A percentile compares a stretch with the other conserved stretches of the same genome.
phyloP scores from a whole-genome alignment of 2,888 invertebrate genomes.

The Tetropium fuscum region DNA sequence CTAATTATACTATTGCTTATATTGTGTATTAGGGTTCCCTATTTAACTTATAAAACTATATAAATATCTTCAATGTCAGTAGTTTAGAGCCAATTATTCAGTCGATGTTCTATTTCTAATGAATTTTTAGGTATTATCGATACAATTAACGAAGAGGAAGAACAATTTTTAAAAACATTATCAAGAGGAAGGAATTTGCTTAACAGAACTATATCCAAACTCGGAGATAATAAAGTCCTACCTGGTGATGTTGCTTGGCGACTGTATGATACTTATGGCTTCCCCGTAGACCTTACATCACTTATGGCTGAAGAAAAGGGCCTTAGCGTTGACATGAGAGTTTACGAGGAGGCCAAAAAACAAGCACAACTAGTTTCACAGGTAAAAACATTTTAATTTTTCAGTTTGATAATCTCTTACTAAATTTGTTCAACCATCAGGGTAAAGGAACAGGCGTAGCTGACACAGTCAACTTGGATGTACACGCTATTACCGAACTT shows the following conservation, averaged over 20 bases:
- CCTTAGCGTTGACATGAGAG: slow-evolving; percentile 85
- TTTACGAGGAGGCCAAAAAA: slow-evolving; percentile 93
- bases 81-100: background rate
- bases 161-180: slow-evolving; percentile 96
- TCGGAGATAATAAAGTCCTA: slow-evolving; percentile 77
- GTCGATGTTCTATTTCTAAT: no score
- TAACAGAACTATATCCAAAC: slow-evolving; percentile 89
- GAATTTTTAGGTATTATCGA: slow-evolving; percentile 77
- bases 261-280: slow-evolving; percentile 98
- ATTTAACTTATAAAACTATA: no score
- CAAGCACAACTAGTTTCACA: slow-evolving; percentile 91
- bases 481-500: slow-evolving; percentile 93
- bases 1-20: no score
- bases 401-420: background rate
- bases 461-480: slow-evolving; percentile 90
- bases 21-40: no score
- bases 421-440: slow-evolving; percentile 43
- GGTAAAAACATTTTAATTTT: slow-evolving; percentile 48
- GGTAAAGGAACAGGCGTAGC: slow-evolving; percentile 84
- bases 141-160: slow-evolving; percentile 97
- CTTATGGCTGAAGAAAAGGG: slow-evolving; percentile 98
- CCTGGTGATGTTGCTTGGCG: slow-evolving; percentile 99
- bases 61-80: no score
- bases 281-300: slow-evolving; percentile 97
- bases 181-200: slow-evolving; percentile 89